Evolutionary conservation across 2,888 invertebrate species (phyloP).

Genomic region (Steromphala cineraria): DNA sequence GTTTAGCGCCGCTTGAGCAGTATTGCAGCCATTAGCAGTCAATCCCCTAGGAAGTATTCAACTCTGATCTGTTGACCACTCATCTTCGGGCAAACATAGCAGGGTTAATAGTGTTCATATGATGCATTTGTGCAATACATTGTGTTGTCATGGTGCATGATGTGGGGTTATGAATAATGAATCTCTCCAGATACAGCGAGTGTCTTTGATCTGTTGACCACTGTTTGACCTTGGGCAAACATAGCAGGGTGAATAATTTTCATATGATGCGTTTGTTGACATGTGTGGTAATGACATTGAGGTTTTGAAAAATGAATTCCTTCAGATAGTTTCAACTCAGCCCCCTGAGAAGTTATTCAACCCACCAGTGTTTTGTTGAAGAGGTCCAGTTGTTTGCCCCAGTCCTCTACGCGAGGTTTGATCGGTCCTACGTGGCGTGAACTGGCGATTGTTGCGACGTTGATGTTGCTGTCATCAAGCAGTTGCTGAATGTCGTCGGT

Average conservation of each 20-base stretch:
- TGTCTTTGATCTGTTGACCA: neutral
- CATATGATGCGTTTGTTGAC: too few species aligned
- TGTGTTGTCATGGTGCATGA: too few species aligned
- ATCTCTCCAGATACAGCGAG: neutral
- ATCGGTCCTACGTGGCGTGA: conserved; percentile 91
- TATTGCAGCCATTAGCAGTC: too few species aligned
- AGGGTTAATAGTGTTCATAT: neutral
- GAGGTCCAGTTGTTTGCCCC: conserved; percentile 85
- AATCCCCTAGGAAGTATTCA: too few species aligned
- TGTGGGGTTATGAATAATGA: too few species aligned
- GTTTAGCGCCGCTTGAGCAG: too few species aligned
- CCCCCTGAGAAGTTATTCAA: too few species aligned
- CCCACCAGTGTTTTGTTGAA: conserved; percentile 87
- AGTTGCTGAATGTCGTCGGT: conserved; percentile 89
- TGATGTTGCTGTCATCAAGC: conserved; percentile 90
- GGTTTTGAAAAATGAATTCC: too few species aligned
- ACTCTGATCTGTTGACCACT: conserved; percentile 75
- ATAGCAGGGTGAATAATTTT: too few species aligned
- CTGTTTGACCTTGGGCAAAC: too few species aligned
- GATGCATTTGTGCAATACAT: neutral
- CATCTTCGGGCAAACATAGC: conserved; percentile 76
- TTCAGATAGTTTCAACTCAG: too few species aligned
- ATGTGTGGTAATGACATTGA: too few species aligned
- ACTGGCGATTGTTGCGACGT: conserved; percentile 89
- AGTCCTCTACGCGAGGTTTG: conserved; percentile 87